Percentiles rank a stretch among this genome's conserved stretches.
phyloP scores from a whole-genome alignment of 2,113 vertebrate genomes.

The Corynorhinus townsendii region DNA sequence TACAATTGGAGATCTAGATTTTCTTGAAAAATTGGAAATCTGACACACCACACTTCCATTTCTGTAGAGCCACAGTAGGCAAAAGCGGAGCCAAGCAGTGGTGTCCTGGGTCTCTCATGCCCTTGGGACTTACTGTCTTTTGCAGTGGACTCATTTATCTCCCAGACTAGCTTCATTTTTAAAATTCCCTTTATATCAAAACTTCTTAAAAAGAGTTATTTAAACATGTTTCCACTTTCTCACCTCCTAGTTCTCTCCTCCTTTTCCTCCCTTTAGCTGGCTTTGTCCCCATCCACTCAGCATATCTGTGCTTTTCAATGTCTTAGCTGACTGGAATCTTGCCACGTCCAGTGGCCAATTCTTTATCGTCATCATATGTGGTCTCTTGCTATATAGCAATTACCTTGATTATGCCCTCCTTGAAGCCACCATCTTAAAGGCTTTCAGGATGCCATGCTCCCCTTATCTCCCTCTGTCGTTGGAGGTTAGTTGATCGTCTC shows the following conservation, averaged over 20 bases:
- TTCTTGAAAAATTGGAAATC: constrained; percentile 11
- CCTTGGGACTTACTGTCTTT: not conserved
- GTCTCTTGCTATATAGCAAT: not conserved
- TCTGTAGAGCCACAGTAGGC: not conserved
- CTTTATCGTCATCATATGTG: not conserved
- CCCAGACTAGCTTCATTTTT: not conserved
- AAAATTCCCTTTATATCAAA: not conserved
- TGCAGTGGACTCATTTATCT: not conserved
- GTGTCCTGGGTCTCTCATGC: not conserved
- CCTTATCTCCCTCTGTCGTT: not conserved
- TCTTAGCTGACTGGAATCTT: not conserved
- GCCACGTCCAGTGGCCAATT: not conserved
- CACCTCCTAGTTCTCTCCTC: not conserved
- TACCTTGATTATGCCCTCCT: not conserved
- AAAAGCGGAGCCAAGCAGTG: not conserved
- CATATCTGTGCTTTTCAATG: not conserved
- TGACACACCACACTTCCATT: not conserved
- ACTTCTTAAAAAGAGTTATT: not conserved
- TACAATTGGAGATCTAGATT: not conserved
- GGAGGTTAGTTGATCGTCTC: not conserved
- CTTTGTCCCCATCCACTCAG: not conserved
- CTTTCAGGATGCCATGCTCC: not conserved
- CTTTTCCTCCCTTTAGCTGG: not conserved
- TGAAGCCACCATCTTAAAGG: not conserved
- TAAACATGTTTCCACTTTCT: not conserved